Evolutionary conservation across 2,888 invertebrate species (phyloP).

Genomic region (Drosophila picticornis): DNA sequence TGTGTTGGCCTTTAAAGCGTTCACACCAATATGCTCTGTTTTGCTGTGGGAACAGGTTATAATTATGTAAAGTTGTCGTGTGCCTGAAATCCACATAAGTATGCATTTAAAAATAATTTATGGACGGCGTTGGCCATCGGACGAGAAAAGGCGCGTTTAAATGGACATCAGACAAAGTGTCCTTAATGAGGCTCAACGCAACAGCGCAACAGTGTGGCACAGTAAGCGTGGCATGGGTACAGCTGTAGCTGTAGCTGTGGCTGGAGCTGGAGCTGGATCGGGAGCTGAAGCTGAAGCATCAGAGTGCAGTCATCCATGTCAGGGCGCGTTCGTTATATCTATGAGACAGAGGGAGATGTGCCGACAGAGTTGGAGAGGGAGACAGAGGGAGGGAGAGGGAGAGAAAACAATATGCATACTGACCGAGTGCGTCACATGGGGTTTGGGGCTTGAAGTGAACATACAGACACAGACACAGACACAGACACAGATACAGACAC

Average conservation of each 20-base stretch:
- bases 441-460: not conserved
- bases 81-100: constrained; percentile 66
- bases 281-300: not conserved
- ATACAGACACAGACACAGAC: not conserved
- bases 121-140: constrained; percentile 34
- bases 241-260: not conserved
- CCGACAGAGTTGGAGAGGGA: not conserved
- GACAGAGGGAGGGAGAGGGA: too few relatives aligned
- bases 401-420: constrained; percentile 7
- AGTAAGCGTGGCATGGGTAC: constrained; percentile 2
- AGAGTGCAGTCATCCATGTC: constrained; percentile 14
- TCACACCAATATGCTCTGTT: not conserved
- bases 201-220: constrained; percentile 45
- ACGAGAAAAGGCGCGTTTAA: constrained; percentile 42
- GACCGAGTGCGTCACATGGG: not conserved
- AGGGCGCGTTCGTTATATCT: constrained; percentile 9
- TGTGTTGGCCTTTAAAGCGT: not conserved
- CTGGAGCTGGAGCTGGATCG: not conserved
- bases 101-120: constrained; percentile 70
- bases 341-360: not conserved
- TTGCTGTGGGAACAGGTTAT: constrained; percentile 15
- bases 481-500: not conserved
- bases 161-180: constrained; percentile 65
- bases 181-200: constrained; percentile 67
- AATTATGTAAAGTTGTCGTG: constrained; percentile 65